A percentile compares a stretch with the other conserved stretches of the same genome.
Conservation (phyloP, 2,797 vertebrate species). For the Garrulus glandarius region DNA sequence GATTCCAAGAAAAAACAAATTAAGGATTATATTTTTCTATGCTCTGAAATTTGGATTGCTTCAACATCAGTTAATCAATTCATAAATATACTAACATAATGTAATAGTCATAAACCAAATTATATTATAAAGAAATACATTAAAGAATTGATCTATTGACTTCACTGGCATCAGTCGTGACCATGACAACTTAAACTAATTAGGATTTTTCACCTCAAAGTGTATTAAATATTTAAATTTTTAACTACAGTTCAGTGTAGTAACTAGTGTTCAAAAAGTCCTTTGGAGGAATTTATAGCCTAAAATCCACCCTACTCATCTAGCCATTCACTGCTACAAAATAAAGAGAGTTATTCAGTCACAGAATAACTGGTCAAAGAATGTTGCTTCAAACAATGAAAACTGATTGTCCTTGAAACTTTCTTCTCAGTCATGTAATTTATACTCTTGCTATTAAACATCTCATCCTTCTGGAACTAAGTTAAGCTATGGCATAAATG, state of each 20-base stretch:
- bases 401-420: constrained; percentile 23
- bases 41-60: neutral
- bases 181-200: neutral
- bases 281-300: neutral
- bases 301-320: neutral
- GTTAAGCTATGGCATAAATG: neutral
- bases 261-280: neutral
- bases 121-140: neutral
- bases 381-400: neutral
- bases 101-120: neutral
- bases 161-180: neutral
- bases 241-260: neutral
- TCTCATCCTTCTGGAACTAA: neutral
- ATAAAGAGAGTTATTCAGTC: neutral
- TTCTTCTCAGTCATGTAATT: constrained; percentile 5
- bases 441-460: neutral
- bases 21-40: neutral
- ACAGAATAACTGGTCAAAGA: neutral
- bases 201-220: neutral
- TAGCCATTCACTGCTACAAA: neutral
- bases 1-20: neutral
- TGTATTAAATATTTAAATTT: neutral
- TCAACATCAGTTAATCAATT: neutral
- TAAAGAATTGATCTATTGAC: neutral
- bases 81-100: neutral